These are phyloP conservation scores for Chionodraco myersi DNA, from an alignment of 2,113 vertebrate genomes.

Conservation along the genomic window DNA sequence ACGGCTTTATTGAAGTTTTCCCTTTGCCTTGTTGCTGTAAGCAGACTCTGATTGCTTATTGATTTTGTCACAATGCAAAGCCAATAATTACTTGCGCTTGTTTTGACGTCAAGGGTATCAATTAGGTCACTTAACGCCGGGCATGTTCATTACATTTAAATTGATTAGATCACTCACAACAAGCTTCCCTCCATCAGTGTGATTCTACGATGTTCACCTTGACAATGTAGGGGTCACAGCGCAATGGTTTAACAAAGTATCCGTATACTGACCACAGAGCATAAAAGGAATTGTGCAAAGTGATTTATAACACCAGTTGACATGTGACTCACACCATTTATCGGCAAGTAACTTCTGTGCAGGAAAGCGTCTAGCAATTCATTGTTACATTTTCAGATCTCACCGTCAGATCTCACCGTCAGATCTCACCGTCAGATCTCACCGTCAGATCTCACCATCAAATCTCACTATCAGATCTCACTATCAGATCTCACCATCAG, in stretches of 20 bases:
- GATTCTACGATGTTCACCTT: neutral
- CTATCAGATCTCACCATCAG: too few relatives aligned
- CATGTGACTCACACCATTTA: constrained; percentile 6
- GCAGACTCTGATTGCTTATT: constrained; percentile 34
- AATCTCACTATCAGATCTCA: too few relatives aligned
- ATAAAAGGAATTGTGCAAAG: constrained; percentile 7
- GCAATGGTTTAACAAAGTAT: constrained; percentile 22
- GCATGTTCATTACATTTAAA: neutral
- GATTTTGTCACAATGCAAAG: constrained; percentile 25
- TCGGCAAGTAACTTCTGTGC: neutral
- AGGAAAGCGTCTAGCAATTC: neutral
- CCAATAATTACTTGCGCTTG: constrained; percentile 12
- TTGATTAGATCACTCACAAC: constrained; percentile 1
- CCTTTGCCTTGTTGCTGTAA: neutral
- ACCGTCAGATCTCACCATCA: neutral
- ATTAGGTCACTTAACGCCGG: constrained; percentile 20
- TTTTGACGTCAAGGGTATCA: constrained; percentile 37
- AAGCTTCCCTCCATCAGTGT: neutral
- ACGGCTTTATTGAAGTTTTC: neutral
- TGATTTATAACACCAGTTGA: neutral
- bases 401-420: too few relatives aligned
- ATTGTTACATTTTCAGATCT: neutral
- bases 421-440: too few relatives aligned
- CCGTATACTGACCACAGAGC: neutral
- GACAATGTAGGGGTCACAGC: neutral